A percentile compares a stretch with the other conserved stretches of the same genome.
phyloP scores from a whole-genome alignment of 2,888 invertebrate species.

The Drosophila anomalata region DNA sequence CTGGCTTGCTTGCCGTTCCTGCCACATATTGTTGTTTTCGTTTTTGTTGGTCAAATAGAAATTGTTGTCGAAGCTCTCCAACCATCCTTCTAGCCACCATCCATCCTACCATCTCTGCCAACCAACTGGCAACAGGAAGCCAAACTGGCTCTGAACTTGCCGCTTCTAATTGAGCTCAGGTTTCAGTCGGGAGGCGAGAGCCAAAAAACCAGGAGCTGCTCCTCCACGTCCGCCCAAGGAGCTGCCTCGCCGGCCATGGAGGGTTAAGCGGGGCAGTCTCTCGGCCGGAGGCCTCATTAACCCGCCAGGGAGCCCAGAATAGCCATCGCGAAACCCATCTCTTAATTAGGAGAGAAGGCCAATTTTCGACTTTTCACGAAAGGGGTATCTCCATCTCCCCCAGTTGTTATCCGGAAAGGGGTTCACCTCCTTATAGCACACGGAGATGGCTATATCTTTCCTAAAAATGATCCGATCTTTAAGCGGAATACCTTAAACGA shows the following conservation, averaged over 20 bases:
- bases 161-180: slow-evolving; percentile 66
- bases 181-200: slow-evolving; percentile 40
- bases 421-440: too few relatives aligned
- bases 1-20: too few relatives aligned
- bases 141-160: slow-evolving; percentile 36
- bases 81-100: background rate
- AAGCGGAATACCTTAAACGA: too few relatives aligned
- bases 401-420: too few relatives aligned
- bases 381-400: background rate
- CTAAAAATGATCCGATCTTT: too few relatives aligned
- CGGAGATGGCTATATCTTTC: too few relatives aligned
- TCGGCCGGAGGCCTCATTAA: slow-evolving; percentile 36
- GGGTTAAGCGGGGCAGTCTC: slow-evolving; percentile 29
- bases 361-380: background rate
- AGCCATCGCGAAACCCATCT: background rate
- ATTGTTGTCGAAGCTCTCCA: slow-evolving; percentile 42
- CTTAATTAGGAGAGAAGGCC: background rate
- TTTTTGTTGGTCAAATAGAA: slow-evolving; percentile 59
- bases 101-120: background rate
- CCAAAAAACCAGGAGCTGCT: background rate
- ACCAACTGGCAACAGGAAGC: slow-evolving; percentile 35
- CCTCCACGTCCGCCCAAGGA: background rate
- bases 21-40: slow-evolving; percentile 23
- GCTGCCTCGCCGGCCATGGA: background rate
- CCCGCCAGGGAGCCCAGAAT: slow-evolving; percentile 1